These are phyloP conservation scores for Eupithecia abbreviata DNA, from an alignment of 2,888 invertebrate genomes.

Conservation along the genomic window DNA sequence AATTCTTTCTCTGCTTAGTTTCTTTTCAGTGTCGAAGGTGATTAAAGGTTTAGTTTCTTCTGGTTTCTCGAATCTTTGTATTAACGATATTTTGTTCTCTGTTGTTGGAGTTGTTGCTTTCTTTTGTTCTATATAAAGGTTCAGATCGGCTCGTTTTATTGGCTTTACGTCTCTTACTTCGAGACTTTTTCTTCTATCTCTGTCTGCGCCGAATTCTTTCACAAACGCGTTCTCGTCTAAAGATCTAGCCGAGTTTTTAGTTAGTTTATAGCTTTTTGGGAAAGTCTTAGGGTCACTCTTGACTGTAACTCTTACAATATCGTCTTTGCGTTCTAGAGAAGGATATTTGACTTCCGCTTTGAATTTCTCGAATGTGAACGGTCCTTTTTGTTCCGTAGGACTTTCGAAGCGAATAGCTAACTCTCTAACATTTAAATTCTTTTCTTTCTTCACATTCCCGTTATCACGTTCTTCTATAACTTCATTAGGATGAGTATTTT, in stretches of 20 bases:
- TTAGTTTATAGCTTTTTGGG: constrained; percentile 82
- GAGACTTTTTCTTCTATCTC: constrained; percentile 84
- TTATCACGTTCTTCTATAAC: constrained; percentile 62
- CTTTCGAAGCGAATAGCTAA: constrained; percentile 86
- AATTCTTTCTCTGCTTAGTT: constrained; percentile 89
- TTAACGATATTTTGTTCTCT: constrained; percentile 85
- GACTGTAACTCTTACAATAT: constrained; percentile 54
- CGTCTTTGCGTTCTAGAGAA: constrained; percentile 64
- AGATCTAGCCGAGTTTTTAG: constrained; percentile 87
- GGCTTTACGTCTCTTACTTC: constrained; percentile 86
- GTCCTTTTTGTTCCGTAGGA: constrained; percentile 83
- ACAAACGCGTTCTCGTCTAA: constrained; percentile 89
- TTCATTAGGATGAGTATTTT: constrained; percentile 42
- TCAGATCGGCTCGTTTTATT: constrained; percentile 81
- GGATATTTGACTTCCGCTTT: constrained; percentile 74
- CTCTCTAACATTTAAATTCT: constrained; percentile 84
- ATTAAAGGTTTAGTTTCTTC: constrained; percentile 63
- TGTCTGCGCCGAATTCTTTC: constrained; percentile 85
- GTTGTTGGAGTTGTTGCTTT: constrained; percentile 83
- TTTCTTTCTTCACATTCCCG: constrained; percentile 62
- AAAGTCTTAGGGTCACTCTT: constrained; percentile 64
- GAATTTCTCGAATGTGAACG: constrained; percentile 83
- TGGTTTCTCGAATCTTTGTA: constrained; percentile 77
- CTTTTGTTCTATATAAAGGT: constrained; percentile 66
- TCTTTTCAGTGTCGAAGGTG: constrained; percentile 79